Percentiles rank a stretch among this genome's conserved stretches.
Evolutionary conservation across 1,140 invertebrate species (phyloP).

Genomic region (Rhagoletis zephyria): DNA sequence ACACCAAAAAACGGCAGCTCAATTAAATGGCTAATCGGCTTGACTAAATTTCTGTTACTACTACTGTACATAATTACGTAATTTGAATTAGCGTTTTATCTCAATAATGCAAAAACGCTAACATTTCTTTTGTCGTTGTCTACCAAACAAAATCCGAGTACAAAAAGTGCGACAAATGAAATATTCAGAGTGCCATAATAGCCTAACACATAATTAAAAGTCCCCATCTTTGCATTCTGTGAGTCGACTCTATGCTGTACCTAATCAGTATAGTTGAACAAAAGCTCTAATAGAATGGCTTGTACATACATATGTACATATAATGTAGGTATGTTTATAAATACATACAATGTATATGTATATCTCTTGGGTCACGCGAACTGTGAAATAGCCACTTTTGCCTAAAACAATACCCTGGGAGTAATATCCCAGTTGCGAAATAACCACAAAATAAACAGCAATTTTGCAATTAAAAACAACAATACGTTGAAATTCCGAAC

Average conservation of each 20-base stretch:
- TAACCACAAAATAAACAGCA: conserved; percentile 45
- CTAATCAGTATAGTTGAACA: not conserved
- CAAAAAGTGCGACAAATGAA: no score
- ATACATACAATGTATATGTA: not conserved
- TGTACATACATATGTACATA: not conserved
- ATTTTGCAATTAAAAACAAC: conserved; percentile 40
- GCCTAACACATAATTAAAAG: not conserved
- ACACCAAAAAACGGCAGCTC: no score
- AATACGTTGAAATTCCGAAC: conserved; percentile 1
- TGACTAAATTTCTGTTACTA: no score
- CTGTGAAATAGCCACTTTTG: conserved; percentile 4
- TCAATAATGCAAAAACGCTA: no score
- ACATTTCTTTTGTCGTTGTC: no score
- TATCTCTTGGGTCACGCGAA: not conserved
- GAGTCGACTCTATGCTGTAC: not conserved
- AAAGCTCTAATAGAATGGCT: not conserved
- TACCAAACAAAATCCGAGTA: no score
- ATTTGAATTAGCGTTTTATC: no score
- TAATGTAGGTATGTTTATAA: not conserved
- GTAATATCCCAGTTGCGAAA: conserved; percentile 37
- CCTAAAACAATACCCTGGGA: conserved; percentile 41
- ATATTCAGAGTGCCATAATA: not conserved
- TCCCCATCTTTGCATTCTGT: not conserved
- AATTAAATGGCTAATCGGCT: no score
- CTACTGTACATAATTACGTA: no score